Evolutionary conservation across 2,797 vertebrate genomes (phyloP), one percentile per base, ranked within the genome.

Genomic region (Acipenser oxyrinchus): DNA sequence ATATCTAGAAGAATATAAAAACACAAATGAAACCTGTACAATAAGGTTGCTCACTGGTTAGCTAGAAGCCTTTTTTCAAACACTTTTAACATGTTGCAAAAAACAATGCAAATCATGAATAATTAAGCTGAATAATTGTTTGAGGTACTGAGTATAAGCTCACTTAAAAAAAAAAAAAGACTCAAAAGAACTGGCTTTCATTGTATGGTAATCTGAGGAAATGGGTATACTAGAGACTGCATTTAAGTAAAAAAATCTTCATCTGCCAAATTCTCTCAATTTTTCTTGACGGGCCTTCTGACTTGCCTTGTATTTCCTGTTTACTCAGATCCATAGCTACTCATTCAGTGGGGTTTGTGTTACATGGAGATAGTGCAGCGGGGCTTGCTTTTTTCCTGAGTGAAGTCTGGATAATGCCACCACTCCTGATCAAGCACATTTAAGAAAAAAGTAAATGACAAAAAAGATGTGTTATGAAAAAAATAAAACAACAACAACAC

Each of bases 41-140:
- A 37, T 62, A 62, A 72, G 65, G 23, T 66, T 13, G 55, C 48
- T 68, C 60, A 60, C 59, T 15, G 63, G 23, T 66, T 51, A 63
- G 64, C 55, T 73, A 68, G 55, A 63, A 52, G 66, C 63, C 69
- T 74, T 74, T 71, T 66, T 66, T 49, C 52, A 52, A 61, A 66
- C 58, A 55, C 63, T 64, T 53, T 66, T 68, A 72, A 72, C 11
- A 70, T 67, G 61, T 49, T 70, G 67, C 70, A 18, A 72, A 68
- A 72, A 64, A 48, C 52, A 58, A 50, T 61, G 62, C 59, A 48
- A 48, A 70, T 59, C n/a, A 58, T 58, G 65, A 13, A 58, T 58
- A 58, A 58, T 58, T n/a, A 13, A 58, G 12, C 12, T 58, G 9
- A 2, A 68, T 71, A 51, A 37, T 49, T 65, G 58, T 66, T 67